Evolutionary conservation across 2,888 invertebrate species (phyloP).

Genomic region (Epinotia brunnichana): DNA sequence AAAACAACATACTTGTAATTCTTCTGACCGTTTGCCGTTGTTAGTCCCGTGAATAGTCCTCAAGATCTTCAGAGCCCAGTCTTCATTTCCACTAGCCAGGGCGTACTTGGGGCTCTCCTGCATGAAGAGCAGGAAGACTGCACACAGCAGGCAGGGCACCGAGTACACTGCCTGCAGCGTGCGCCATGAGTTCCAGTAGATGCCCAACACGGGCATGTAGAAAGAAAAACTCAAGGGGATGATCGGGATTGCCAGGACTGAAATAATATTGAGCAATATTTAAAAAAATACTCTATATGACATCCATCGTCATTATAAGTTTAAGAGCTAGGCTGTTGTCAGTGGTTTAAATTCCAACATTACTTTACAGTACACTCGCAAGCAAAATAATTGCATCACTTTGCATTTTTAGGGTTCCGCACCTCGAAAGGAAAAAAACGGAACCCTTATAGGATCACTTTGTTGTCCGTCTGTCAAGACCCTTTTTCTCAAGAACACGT

Average conservation of each 20-base stretch:
- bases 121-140: conserved; percentile 81
- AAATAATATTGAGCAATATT: conserved; percentile 43
- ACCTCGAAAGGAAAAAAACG: too few relatives aligned
- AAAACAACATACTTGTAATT: conserved; percentile 58
- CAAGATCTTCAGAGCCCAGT: conserved; percentile 79
- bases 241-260: conserved; percentile 86
- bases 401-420: too few relatives aligned
- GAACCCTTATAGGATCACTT: too few relatives aligned
- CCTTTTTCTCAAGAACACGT: too few relatives aligned
- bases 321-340: too few relatives aligned
- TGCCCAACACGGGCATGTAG: conserved; percentile 67
- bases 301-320: too few relatives aligned
- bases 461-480: too few relatives aligned
- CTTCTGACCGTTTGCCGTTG: conserved; percentile 49
- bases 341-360: too few relatives aligned
- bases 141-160: conserved; percentile 84
- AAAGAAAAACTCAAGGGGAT: conserved; percentile 82
- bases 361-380: too few relatives aligned
- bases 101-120: conserved; percentile 92
- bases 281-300: too few relatives aligned
- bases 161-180: conserved; percentile 86
- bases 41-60: conserved; percentile 64
- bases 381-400: too few relatives aligned
- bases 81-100: conserved; percentile 82
- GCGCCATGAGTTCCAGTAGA: conserved; percentile 89